phyloP scores from a whole-genome alignment of 2,888 invertebrate species.

The Phaonia tiefii region DNA sequence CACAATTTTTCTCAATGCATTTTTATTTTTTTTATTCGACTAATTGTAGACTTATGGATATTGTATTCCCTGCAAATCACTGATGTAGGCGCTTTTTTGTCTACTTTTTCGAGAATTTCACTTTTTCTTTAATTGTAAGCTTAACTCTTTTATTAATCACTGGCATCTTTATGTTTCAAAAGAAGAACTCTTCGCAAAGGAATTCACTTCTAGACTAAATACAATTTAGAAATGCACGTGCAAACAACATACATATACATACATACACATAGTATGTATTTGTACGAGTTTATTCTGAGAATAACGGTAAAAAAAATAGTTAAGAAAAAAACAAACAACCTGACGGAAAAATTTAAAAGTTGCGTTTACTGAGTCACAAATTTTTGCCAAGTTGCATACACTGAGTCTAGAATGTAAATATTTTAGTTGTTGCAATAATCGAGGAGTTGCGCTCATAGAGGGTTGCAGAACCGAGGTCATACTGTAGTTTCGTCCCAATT shows the following conservation, averaged over 20 bases:
- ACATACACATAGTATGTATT: not conserved
- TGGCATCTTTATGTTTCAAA: no score
- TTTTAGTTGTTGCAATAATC: constrained; percentile 15
- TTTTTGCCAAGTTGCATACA: constrained; percentile 23
- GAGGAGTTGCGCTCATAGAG: constrained; percentile 23
- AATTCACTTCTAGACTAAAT: no score
- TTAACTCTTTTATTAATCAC: not conserved
- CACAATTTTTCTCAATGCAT: not conserved
- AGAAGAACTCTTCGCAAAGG: no score
- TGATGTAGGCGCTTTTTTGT: constrained; percentile 3
- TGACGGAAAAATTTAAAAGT: constrained; percentile 13
- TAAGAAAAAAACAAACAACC: constrained; percentile 7
- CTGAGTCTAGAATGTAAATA: constrained; percentile 15
- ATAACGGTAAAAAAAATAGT: not conserved
- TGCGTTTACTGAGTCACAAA: constrained; percentile 9
- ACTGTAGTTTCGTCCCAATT: not conserved
- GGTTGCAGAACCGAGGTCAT: constrained; percentile 10
- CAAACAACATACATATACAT: constrained; percentile 12
- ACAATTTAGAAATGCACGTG: constrained; percentile 8
- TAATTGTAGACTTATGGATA: not conserved
- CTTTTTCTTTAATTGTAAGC: constrained; percentile 3
- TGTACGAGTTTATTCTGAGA: constrained; percentile 22
- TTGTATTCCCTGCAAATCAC: not conserved
- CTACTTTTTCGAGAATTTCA: constrained; percentile 9
- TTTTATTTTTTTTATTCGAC: constrained; percentile 7